These are phyloP conservation scores for Erinaceus europaeus DNA, from an alignment of 2,113 vertebrate species.

Conservation along the genomic window DNA sequence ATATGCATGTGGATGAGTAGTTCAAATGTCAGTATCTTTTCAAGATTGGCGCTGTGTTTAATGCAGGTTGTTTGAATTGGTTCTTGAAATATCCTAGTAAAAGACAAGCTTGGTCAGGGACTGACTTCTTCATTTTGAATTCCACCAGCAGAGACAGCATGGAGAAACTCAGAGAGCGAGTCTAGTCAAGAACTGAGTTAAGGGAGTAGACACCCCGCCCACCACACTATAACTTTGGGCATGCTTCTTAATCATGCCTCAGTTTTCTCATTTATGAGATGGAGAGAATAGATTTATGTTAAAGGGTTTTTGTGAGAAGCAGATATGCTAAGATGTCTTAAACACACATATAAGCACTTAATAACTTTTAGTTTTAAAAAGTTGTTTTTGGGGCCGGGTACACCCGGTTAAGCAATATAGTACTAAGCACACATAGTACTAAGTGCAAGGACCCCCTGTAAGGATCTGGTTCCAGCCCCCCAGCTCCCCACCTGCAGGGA, in stretches of 20 bases:
- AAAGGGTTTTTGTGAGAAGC: neutral
- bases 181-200: neutral
- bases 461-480: no score
- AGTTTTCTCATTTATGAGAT: no score
- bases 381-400: no score
- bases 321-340: neutral
- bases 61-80: neutral
- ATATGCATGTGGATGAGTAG: accelerated
- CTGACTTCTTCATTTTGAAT: neutral
- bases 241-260: neutral
- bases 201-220: neutral
- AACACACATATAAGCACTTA: neutral
- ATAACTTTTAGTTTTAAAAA: neutral
- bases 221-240: accelerated
- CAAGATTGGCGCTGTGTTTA: neutral
- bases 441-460: no score
- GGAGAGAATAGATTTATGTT: neutral
- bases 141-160: neutral
- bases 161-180: neutral
- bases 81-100: neutral
- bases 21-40: neutral
- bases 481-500: no score
- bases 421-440: no score
- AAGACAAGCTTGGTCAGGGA: neutral
- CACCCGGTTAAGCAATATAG: no score